Conservation (phyloP, 2,888 invertebrate species). For the Folsomia candida region DNA sequence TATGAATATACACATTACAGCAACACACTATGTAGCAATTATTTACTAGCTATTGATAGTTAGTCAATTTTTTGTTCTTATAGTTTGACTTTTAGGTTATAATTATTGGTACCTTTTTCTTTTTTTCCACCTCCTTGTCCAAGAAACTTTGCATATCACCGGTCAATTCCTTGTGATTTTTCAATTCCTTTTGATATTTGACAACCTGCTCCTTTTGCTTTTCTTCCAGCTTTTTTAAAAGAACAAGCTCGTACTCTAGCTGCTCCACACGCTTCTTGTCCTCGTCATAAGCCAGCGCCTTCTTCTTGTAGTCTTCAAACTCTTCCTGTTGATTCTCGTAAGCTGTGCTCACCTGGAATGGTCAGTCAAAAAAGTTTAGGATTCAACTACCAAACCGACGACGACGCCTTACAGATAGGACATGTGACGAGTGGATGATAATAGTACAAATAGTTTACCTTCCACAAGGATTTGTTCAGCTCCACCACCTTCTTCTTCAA, state of each 20-base stretch:
- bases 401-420: no score
- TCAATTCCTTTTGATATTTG: slow-evolving; percentile 38
- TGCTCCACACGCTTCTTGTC: slow-evolving; percentile 45
- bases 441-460: slow-evolving; percentile 30
- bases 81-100: not conserved
- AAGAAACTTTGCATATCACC: slow-evolving; percentile 40
- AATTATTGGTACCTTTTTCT: slow-evolving; percentile 32
- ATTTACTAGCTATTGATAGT: not conserved
- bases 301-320: slow-evolving; percentile 49
- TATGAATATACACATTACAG: not conserved
- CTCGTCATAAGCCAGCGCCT: slow-evolving; percentile 49
- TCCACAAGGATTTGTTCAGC: slow-evolving; percentile 49
- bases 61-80: not conserved
- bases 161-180: slow-evolving; percentile 39
- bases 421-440: no score
- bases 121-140: slow-evolving; percentile 38
- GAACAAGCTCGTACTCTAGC: slow-evolving; percentile 43
- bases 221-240: slow-evolving; percentile 43
- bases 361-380: slow-evolving; percentile 9
- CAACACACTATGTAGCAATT: no score
- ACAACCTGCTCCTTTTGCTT: slow-evolving; percentile 47
- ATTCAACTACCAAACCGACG: no score
- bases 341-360: slow-evolving; percentile 45
- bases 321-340: slow-evolving; percentile 50
- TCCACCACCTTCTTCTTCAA: slow-evolving; percentile 50